Evolutionary conservation across 1,140 invertebrate genomes (phyloP), one percentile per base, ranked within the genome.

Genomic region (Vanessa atalanta): DNA sequence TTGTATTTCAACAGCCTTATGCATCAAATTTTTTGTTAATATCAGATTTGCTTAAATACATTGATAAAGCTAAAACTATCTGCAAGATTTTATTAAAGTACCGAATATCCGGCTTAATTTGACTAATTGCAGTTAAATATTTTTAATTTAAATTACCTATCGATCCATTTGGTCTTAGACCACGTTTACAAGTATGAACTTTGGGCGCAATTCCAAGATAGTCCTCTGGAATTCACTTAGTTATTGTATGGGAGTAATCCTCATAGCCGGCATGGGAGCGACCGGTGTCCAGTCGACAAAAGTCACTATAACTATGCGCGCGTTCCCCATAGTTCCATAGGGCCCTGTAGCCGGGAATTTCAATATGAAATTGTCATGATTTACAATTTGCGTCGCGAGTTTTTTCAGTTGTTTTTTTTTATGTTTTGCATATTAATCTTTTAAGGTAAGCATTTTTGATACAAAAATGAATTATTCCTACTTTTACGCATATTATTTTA

Each of bases 221-320:
- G 20, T 61, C 51, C 50, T 67, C 47, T 72, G 65, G 65, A 73
- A 63, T 63, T 63, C 72, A 73, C 31, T 67, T 60, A 50, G 64
- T 57, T 57, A 57, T 57, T 74, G 50, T 74, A 65, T 75, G 51
- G 53, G 53, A 67, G 69, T 60, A 57, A 66, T 68, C 60, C 50
- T 78, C 74, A 80, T 11, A 43, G 37, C 37, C 81, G 79, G 69
- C 80, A 84, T 84, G 79, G 84, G 79, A 80, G 76, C 78, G 77
- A 80, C 71, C 69, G 72, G 67, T 79, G 84, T 81, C 84, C 87
- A 90, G 88, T 88, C 83, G 80, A 78, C 73, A 83, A 75, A 84
- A 83, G 78, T 83, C 86, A 83, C 73, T 71, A 72, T 77, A 71
- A 43, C 73, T 72, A 79, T 68, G 57, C 80, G 76, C 65, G 72